These are phyloP conservation scores for Tetrao urogallus DNA, from an alignment of 2,113 vertebrate species.

Conservation along the genomic window DNA sequence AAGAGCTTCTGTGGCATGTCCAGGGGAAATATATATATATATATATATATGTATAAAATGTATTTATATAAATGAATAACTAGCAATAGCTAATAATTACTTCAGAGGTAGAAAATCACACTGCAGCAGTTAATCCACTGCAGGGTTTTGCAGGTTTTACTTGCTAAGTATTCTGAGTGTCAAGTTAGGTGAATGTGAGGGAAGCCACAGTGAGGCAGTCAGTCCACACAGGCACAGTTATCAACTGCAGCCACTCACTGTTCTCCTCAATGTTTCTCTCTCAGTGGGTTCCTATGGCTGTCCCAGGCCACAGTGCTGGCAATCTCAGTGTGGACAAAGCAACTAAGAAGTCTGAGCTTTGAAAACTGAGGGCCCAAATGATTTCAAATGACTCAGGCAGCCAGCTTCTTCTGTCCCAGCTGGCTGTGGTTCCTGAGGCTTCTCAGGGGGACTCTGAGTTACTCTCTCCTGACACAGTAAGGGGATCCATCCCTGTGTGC, in stretches of 20 bases:
- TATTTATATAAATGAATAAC: neutral
- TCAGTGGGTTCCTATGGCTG: neutral
- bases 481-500: neutral
- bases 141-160: neutral
- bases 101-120: neutral
- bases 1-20: neutral
- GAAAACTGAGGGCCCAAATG: neutral
- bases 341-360: neutral
- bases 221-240: neutral
- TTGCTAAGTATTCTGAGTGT: neutral
- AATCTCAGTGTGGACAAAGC: neutral
- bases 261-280: neutral
- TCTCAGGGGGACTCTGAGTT: rapidly evolving
- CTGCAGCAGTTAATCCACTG: neutral
- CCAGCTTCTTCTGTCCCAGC: neutral
- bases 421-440: neutral
- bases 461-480: neutral
- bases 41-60: neutral
- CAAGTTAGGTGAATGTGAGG: neutral
- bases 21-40: neutral
- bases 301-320: neutral
- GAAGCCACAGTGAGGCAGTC: neutral
- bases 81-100: neutral
- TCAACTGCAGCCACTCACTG: neutral
- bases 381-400: neutral